Conservation (phyloP, 2,113 vertebrate genomes). For the Notarius lentiginosus region DNA sequence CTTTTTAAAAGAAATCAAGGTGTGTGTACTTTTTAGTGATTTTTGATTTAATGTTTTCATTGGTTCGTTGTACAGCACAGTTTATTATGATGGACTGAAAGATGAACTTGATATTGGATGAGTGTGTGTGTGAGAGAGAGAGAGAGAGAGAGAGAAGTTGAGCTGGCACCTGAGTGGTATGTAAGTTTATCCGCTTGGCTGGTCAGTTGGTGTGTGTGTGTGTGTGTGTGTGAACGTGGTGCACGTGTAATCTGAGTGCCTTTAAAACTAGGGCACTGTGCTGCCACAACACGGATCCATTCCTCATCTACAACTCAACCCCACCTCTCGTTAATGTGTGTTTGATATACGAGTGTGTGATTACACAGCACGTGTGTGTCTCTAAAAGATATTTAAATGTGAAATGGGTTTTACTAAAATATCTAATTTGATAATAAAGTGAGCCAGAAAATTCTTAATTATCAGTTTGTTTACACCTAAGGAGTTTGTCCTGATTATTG, state of each 20-base stretch:
- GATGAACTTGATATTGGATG: background rate
- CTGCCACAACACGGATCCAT: slow-evolving; percentile 14
- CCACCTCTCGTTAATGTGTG: slow-evolving; percentile 6
- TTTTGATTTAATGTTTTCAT: background rate
- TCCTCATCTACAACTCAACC: slow-evolving; percentile 23
- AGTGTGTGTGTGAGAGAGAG: background rate
- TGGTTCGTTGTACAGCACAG: background rate
- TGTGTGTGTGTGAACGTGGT: background rate
- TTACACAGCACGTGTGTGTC: background rate
- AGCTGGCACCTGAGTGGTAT: slow-evolving; percentile 13
- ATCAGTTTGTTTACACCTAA: background rate
- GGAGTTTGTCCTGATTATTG: background rate
- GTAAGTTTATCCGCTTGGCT: slow-evolving; percentile 25
- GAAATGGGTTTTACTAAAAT: background rate
- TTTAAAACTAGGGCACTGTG: slow-evolving; percentile 39
- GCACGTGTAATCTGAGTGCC: slow-evolving; percentile 33
- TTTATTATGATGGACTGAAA: background rate
- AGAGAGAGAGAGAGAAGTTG: background rate
- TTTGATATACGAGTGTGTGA: background rate
- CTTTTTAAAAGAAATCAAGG: background rate
- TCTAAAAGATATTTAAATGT: background rate
- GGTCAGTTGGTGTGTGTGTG: background rate
- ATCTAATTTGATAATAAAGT: background rate
- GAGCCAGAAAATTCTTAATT: too few relatives aligned
- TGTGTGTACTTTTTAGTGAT: background rate